Evolutionary conservation across 1,140 invertebrate genomes (phyloP).

Genomic region (Heliconius himera): DNA sequence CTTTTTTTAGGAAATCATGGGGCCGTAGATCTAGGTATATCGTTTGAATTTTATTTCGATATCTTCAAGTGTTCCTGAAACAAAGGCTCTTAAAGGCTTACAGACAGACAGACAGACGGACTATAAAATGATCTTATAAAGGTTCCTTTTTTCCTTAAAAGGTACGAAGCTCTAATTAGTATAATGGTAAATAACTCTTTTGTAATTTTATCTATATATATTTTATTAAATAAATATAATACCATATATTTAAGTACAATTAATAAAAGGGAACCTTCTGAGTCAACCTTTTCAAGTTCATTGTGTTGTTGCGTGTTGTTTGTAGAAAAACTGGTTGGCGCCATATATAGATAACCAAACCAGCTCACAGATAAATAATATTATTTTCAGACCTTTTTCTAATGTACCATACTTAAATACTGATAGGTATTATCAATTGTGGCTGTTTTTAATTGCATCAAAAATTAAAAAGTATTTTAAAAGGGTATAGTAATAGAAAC

Average conservation of each 20-base stretch:
- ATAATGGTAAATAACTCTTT: background rate
- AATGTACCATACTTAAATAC: background rate
- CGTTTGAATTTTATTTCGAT: no score
- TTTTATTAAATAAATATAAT: background rate
- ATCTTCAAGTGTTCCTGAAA: no score
- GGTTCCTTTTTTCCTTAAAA: no score
- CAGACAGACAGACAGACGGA: no score
- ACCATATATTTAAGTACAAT: background rate
- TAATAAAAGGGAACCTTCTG: conserved; percentile 2
- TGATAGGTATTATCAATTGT: background rate
- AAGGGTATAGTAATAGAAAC: background rate
- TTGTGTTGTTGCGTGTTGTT: conserved; percentile 16
- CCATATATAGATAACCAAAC: conserved; percentile 27
- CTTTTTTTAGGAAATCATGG: no score
- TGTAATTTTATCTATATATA: background rate
- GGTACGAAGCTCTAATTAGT: no score
- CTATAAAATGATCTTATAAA: no score
- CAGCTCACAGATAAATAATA: conserved; percentile 23
- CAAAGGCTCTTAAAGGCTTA: no score
- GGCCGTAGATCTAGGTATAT: no score
- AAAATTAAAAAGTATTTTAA: background rate
- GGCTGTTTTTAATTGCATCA: background rate
- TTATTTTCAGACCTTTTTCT: background rate
- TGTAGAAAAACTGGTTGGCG: conserved; percentile 18
- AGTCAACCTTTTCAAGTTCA: conserved; percentile 30